Percentiles rank a stretch among this genome's conserved stretches.
Evolutionary conservation across 2,113 vertebrate genomes (phyloP).

Genomic region (Thamnophis sirtalis): DNA sequence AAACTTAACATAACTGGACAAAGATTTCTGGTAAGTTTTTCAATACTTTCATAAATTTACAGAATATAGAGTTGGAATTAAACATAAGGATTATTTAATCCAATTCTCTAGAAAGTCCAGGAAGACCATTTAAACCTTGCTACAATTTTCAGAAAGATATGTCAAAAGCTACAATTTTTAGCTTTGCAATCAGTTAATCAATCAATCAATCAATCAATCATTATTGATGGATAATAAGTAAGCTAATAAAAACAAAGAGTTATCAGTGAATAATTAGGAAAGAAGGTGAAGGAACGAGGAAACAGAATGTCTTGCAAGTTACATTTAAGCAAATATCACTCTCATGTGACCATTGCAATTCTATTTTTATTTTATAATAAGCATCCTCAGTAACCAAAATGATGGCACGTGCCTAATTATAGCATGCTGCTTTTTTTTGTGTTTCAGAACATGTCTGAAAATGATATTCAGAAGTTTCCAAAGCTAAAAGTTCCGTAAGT

Average conservation of each 20-base stretch:
- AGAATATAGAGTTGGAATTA: background rate
- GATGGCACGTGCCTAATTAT: background rate
- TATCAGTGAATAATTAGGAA: background rate
- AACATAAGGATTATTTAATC: background rate
- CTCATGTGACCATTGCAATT: background rate
- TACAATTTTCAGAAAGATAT: background rate
- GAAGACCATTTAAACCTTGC: background rate
- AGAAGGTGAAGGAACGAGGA: background rate
- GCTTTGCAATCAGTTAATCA: background rate
- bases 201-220: background rate
- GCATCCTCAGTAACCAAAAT: background rate
- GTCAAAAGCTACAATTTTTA: background rate
- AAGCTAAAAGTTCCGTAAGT: constrained; percentile 92
- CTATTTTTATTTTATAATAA: background rate
- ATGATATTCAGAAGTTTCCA: constrained; percentile 91
- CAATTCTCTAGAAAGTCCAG: background rate
- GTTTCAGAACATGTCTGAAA: constrained; percentile 87
- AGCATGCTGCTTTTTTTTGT: constrained; percentile 52
- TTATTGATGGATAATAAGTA: background rate
- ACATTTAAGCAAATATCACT: background rate
- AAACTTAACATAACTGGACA: constrained; percentile 81
- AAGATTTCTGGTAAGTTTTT: constrained; percentile 86
- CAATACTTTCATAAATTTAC: background rate
- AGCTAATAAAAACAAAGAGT: background rate
- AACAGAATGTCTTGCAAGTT: background rate